phyloP scores from a whole-genome alignment of 2,797 vertebrate species.

The Acomys russatus region DNA sequence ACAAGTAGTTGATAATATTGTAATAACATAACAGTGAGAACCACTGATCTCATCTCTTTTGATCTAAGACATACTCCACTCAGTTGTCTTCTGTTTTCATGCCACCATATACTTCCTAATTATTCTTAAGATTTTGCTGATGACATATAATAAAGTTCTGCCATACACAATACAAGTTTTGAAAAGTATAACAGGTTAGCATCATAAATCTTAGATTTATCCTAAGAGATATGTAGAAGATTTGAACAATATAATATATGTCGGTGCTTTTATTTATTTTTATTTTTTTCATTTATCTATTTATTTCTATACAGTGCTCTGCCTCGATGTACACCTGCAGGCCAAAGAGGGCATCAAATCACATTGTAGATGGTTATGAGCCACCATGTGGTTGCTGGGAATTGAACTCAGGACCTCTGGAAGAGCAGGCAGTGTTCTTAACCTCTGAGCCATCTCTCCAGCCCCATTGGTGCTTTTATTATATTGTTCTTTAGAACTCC shows the following conservation, averaged over 20 bases:
- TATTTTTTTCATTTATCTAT: no score
- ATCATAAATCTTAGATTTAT: not conserved
- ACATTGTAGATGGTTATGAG: no score
- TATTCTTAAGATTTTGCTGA: not conserved
- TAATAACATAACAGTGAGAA: not conserved
- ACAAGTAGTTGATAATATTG: not conserved
- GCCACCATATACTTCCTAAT: constrained; percentile 20
- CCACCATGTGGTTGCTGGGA: no score
- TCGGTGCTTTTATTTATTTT: not conserved
- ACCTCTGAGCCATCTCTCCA: no score
- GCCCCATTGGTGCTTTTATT: not conserved
- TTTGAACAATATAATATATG: not conserved
- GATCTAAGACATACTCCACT: not conserved
- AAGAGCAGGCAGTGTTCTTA: no score
- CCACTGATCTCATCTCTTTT: not conserved
- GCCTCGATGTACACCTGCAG: no score
- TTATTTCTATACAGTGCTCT: no score
- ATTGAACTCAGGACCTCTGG: no score
- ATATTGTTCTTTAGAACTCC: not conserved
- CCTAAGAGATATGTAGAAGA: not conserved
- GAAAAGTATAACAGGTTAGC: not conserved
- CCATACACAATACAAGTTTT: not conserved
- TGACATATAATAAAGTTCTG: not conserved
- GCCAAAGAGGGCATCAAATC: no score
- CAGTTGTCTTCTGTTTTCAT: constrained; percentile 4